phyloP scores from a whole-genome alignment of 2,113 vertebrate species.

The Corapipo altera region DNA sequence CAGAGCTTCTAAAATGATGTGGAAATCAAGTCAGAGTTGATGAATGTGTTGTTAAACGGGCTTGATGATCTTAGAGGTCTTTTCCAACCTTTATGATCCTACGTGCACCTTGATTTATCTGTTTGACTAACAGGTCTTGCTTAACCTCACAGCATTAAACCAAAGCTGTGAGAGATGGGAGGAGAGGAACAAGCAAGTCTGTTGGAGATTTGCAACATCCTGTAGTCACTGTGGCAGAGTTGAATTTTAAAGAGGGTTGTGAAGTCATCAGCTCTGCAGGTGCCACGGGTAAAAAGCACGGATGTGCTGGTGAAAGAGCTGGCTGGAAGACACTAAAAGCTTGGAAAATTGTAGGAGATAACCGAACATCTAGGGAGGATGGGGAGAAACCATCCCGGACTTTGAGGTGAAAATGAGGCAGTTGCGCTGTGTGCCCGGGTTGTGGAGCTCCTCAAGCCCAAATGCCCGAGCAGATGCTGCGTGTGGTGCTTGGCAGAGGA shows the following conservation, averaged over 20 bases:
- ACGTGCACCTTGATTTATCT: neutral
- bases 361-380: neutral
- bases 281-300: fast-evolving
- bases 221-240: neutral
- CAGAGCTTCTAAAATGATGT: neutral
- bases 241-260: neutral
- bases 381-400: fast-evolving
- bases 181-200: neutral
- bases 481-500: neutral
- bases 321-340: neutral
- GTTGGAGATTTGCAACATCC: neutral
- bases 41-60: neutral
- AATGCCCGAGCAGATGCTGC: neutral
- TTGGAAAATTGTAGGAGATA: neutral
- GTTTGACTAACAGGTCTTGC: neutral
- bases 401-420: neutral
- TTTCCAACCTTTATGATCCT: neutral
- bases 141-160: neutral
- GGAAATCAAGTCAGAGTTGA: neutral
- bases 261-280: neutral
- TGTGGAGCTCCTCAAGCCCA: neutral
- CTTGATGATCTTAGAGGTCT: neutral
- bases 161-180: neutral
- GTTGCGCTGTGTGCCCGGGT: neutral
- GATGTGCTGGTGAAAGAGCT: neutral